phyloP scores from a whole-genome alignment of 2,797 vertebrate species.

The Hypotaenidia okinawae region DNA sequence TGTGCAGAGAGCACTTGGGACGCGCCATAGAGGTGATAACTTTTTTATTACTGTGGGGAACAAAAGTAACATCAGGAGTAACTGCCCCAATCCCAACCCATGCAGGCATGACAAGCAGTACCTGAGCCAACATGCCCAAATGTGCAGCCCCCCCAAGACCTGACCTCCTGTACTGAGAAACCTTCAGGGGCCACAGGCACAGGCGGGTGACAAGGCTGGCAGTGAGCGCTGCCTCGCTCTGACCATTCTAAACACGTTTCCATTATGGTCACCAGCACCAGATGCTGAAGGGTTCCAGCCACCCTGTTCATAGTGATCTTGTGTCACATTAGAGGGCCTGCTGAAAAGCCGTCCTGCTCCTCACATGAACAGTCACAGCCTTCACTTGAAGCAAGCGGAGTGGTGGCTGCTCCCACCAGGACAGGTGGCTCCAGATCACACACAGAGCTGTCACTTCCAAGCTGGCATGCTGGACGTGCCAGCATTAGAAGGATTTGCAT shows the following conservation, averaged over 20 bases:
- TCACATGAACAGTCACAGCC: rapidly evolving
- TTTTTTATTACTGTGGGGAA: background rate
- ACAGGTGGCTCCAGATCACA: background rate
- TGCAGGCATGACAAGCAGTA: rapidly evolving
- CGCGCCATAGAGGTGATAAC: rapidly evolving
- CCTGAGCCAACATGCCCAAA: background rate
- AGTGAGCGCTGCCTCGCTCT: rapidly evolving
- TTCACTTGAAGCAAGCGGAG: rapidly evolving
- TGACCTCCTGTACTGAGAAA: too few relatives aligned
- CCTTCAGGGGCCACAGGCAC: too few relatives aligned
- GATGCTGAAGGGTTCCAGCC: background rate
- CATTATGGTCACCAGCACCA: background rate
- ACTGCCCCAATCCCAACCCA: rapidly evolving
- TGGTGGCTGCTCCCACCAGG: rapidly evolving
- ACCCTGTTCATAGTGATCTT: rapidly evolving
- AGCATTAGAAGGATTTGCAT: too few relatives aligned
- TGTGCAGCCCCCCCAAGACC: rapidly evolving
- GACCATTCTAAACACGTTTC: background rate
- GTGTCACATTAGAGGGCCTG: rapidly evolving
- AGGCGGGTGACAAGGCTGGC: background rate
- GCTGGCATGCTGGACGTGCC: background rate
- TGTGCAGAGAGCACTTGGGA: background rate
- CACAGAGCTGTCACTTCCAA: rapidly evolving
- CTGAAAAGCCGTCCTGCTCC: background rate
- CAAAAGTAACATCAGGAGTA: background rate